phyloP scores from a whole-genome alignment of 2,888 invertebrate genomes.

The Fragum sueziense region DNA sequence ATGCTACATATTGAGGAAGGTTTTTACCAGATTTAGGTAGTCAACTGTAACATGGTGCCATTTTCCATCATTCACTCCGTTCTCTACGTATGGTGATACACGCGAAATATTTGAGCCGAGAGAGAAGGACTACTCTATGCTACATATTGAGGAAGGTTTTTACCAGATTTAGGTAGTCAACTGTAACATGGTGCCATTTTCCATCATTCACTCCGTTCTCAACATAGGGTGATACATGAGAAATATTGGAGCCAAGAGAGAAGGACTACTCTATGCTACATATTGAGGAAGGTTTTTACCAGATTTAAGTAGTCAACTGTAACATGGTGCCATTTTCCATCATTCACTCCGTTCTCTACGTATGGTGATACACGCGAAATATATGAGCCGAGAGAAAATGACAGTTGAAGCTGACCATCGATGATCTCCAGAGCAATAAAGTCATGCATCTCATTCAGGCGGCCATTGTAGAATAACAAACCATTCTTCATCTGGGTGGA shows the following conservation, averaged over 20 bases:
- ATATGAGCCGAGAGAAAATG: slow-evolving; percentile 93
- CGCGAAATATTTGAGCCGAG: slow-evolving; percentile 89
- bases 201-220: slow-evolving; percentile 92
- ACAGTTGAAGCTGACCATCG: slow-evolving; percentile 89
- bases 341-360: slow-evolving; percentile 89
- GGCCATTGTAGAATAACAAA: slow-evolving; percentile 95
- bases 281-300: slow-evolving; percentile 82
- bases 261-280: too few relatives aligned
- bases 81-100: slow-evolving; percentile 85
- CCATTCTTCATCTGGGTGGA: slow-evolving; percentile 93
- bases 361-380: slow-evolving; percentile 84
- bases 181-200: slow-evolving; percentile 93
- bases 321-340: slow-evolving; percentile 95
- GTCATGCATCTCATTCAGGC: slow-evolving; percentile 97
- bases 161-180: slow-evolving; percentile 92
- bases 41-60: slow-evolving; percentile 94
- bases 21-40: slow-evolving; percentile 90
- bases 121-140: too few relatives aligned
- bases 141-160: slow-evolving; percentile 46
- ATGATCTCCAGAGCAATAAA: slow-evolving; percentile 94
- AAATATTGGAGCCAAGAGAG: slow-evolving; percentile 91
- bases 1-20: background rate
- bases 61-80: slow-evolving; percentile 91
- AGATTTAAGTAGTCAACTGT: slow-evolving; percentile 92
- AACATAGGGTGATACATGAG: slow-evolving; percentile 84